Conservation (phyloP, 2,797 vertebrate genomes). For the Anabas testudineus region DNA sequence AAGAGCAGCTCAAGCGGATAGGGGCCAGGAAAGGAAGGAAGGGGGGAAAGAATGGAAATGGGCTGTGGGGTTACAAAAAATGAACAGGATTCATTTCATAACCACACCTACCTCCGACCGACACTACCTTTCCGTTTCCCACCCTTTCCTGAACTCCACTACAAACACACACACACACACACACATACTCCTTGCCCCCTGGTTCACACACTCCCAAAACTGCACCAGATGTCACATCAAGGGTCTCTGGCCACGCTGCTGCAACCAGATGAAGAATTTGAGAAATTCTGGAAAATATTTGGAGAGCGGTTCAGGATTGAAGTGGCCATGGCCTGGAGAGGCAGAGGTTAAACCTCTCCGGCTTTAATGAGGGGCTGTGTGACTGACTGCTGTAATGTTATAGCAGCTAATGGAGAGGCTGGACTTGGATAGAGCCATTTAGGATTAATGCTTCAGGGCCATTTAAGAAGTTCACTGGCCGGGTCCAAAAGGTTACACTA, state of each 20-base stretch:
- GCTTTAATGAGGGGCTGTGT: conserved; percentile 70
- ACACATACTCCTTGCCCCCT: conserved; percentile 52
- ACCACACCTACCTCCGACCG: conserved; percentile 77
- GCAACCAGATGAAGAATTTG: conserved; percentile 77
- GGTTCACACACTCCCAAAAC: conserved; percentile 76
- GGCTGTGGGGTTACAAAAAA: conserved; percentile 47
- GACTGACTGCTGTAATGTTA: conserved; percentile 62
- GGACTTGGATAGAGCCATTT: conserved; percentile 29
- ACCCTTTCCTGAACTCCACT: conserved; percentile 84
- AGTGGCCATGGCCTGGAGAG: conserved; percentile 69
- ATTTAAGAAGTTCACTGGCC: conserved; percentile 36
- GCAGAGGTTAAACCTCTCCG: conserved; percentile 74
- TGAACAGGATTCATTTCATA: conserved; percentile 78
- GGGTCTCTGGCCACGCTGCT: conserved; percentile 58
- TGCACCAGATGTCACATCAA: conserved; percentile 83
- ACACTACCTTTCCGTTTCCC: conserved; percentile 85
- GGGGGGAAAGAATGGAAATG: conserved; percentile 46
- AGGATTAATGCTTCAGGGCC: conserved; percentile 45
- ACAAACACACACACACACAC: conserved; percentile 52
- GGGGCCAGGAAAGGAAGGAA: conserved; percentile 29
- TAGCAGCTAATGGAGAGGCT: conserved; percentile 47
- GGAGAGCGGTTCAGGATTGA: conserved; percentile 72
- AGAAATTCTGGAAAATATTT: conserved; percentile 86
- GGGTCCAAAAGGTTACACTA: conserved; percentile 34
- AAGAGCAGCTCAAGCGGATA: conserved; percentile 25